phyloP scores from a whole-genome alignment of 2,797 vertebrate genomes.

The Phrynocephalus guinanensis region DNA sequence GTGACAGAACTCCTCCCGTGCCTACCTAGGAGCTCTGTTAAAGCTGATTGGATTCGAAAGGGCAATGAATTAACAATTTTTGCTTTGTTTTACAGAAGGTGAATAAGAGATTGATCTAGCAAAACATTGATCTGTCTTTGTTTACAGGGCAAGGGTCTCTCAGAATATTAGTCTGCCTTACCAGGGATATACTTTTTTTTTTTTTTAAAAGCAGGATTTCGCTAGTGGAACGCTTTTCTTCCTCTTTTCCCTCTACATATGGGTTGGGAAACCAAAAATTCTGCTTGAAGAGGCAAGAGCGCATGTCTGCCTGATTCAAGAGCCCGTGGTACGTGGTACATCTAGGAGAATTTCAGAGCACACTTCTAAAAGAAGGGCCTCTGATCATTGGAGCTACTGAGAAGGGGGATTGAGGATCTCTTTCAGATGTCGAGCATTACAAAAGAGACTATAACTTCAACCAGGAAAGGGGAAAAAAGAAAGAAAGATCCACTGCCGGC shows the following conservation, averaged over 20 bases:
- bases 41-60: conserved; percentile 35
- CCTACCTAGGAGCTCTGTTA: conserved; percentile 36
- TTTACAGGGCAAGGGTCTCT: conserved; percentile 29
- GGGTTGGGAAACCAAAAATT: conserved; percentile 44
- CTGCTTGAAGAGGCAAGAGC: conserved; percentile 6
- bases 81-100: not conserved
- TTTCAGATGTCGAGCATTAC: not conserved
- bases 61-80: conserved; percentile 33
- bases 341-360: not conserved
- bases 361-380: not conserved
- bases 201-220: conserved; percentile 38
- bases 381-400: not conserved
- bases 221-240: conserved; percentile 5
- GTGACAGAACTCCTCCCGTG: conserved; percentile 21
- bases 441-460: not conserved
- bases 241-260: not conserved
- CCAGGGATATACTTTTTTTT: not conserved
- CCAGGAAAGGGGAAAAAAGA: not conserved
- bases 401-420: not conserved
- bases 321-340: not conserved
- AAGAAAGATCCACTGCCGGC: not conserved
- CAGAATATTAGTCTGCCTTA: not conserved
- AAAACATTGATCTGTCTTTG: not conserved
- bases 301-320: not conserved
- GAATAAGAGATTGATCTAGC: conserved; percentile 34